Evolutionary conservation across 2,888 invertebrate genomes (phyloP), one percentile per base, ranked within the genome.

Genomic region (Hesperia comma): DNA sequence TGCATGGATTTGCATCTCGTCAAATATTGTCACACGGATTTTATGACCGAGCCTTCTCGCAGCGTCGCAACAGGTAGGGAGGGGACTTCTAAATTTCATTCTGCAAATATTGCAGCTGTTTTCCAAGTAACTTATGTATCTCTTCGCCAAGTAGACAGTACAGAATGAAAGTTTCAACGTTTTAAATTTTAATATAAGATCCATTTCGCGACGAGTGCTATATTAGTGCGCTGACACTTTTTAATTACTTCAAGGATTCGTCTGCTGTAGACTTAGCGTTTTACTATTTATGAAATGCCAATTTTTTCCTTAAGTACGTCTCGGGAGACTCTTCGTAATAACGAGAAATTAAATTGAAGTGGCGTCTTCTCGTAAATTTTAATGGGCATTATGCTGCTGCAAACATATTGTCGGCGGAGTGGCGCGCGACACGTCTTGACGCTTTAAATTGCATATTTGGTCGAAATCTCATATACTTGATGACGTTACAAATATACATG

Each of bases 261-360:
- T 69, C 68, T 68, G 68, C 33, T 61, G 21, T 53, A 40, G 71
- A 74, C 76, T 75, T 76, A 74, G 71, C 74, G 73, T 77, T 80
- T 78, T 73, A 78, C 80, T 81, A 82, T 80, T 83, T 78, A 82
- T 81, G 77, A 77, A 84, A 83, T 80, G 71, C 75, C 80, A 79
- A 79, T 81, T 80, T 81, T 74, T 75, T 72, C 71, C 74, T 70
- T 69, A 67, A 68, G 69, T 73, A 73, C 72, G 74, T 77, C 76
- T 77, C 71, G 72, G 71, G 54, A 70, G 69, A 68, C 74, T 72
- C 71, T 71, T 75, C 68, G 77, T 77, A 79, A 79, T 80, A 82
- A 81, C 70, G 78, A 82, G 76, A 79, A 75, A 82, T 81, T 79
- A 77, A 81, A 83, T 81, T 82, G 77, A 71, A 82, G 77, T 63